Base-by-base conservation (phyloP, 2,888 invertebrate species). In the Calliphora vomitoria region DNA sequence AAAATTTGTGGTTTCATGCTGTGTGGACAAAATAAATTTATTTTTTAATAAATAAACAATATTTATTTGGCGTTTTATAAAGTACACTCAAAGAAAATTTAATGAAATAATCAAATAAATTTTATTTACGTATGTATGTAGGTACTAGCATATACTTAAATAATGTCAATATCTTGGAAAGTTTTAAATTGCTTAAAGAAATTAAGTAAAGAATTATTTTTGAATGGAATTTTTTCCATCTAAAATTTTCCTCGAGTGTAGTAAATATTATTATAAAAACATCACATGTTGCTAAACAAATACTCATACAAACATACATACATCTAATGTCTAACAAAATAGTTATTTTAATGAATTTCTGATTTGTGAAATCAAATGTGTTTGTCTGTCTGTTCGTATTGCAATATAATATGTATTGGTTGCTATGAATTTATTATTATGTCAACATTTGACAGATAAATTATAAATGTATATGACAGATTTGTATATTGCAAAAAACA, bases 401-500 rank as follows among this genome's bases (percentile, higher is more conserved):
- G 35, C 44, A 44, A 44, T 31, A 25, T 47, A 44, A 44, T 31
- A 25, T 47, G 15, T 68, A 47, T 25, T 47, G 41, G 18, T 38
- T 64, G 64, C 41, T 38, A 64, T 64, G 64, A 68, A 68, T 44
- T 72, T 72, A 20, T 55, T 44, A 55, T 72, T 72, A 13, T 72
- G 55, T 58, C 38, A 72, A 55, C 20, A 72, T 72, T 72, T 72
- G 38, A 72, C 20, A 58, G 38, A 58, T 72, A 55, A 72, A 72
- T 72, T 58, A 72, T 41, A 72, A 72, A 72, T 72, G 72, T 41
- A 20, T 20, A 44, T 72, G 55, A 55, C 41, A 72, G 38, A 72
- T 20, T 72, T 72, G 6, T 41, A 41, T 13, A 47, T 25, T 44
- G 11, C 20, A 58, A 58, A 58, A 25, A 58, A 44, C 11, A 44